phyloP scores from a whole-genome alignment of 92 coral and sea anemone genomes.

The Phenganax subtilis region DNA sequence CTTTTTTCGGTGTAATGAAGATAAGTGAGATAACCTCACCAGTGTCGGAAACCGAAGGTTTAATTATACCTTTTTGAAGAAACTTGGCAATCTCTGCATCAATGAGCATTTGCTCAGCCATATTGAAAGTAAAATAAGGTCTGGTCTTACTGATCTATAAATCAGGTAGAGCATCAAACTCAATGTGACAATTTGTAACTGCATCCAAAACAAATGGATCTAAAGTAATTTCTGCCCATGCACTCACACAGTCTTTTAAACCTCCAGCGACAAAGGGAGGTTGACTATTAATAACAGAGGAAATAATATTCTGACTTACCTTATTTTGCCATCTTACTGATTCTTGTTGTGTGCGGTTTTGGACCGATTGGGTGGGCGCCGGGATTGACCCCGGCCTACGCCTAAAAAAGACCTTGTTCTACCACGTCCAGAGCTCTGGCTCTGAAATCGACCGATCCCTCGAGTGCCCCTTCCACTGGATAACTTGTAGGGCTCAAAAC shows the following conservation, averaged over 20 bases:
- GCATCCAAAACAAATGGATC: slow-evolving; percentile 57
- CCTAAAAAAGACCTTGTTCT: neutral
- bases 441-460: neutral
- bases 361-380: neutral
- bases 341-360: neutral
- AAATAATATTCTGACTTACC: neutral
- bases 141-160: slow-evolving; percentile 19
- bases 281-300: neutral
- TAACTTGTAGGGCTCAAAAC: slow-evolving; percentile 1
- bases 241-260: slow-evolving; percentile 39
- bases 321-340: neutral
- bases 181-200: slow-evolving; percentile 42
- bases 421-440: neutral
- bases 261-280: slow-evolving; percentile 29
- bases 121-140: slow-evolving; percentile 22
- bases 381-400: slow-evolving; percentile 13
- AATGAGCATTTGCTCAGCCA: slow-evolving; percentile 42
- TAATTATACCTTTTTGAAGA: slow-evolving; percentile 48
- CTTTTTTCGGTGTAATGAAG: slow-evolving; percentile 47
- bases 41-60: slow-evolving; percentile 21
- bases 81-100: slow-evolving; percentile 46
- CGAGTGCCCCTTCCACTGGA: neutral
- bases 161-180: slow-evolving; percentile 42
- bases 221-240: slow-evolving; percentile 47
- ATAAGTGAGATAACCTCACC: slow-evolving; percentile 54